Conservation (phyloP, 2,797 vertebrate species). For the Enoplosus armatus region DNA sequence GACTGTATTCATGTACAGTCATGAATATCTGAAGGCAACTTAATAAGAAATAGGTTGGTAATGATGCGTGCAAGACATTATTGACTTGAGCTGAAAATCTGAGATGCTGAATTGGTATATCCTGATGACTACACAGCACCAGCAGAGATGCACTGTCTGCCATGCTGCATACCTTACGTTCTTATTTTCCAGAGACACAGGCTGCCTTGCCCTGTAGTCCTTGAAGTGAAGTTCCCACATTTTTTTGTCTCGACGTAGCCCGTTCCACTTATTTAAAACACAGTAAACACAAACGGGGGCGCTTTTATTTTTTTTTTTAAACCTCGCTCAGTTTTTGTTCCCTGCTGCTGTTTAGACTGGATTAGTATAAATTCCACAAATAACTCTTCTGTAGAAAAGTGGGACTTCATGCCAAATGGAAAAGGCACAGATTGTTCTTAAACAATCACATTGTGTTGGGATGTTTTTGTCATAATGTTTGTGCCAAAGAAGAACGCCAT, state of each 20-base stretch:
- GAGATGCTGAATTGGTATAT: neutral
- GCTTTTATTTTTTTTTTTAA: neutral
- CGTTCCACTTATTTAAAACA: constrained; percentile 13
- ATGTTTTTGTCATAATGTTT: neutral
- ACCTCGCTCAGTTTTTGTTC: constrained; percentile 11
- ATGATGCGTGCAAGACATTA: neutral
- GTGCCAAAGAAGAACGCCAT: neutral
- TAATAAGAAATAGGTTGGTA: neutral
- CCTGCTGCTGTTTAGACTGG: constrained; percentile 31
- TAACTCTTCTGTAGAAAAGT: constrained; percentile 5
- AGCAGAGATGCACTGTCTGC: neutral
- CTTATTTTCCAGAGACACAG: constrained; percentile 2
- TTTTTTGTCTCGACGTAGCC: constrained; percentile 19
- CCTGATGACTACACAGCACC: neutral
- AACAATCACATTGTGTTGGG: neutral
- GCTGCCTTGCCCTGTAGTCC: neutral
- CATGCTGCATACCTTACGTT: neutral
- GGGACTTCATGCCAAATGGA: neutral
- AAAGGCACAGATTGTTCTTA: constrained; percentile 26
- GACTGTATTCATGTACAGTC: neutral
- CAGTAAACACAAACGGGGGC: constrained; percentile 12
- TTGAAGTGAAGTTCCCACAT: constrained; percentile 46
- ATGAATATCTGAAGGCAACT: neutral
- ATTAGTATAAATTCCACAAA: constrained; percentile 7
- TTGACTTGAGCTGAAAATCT: neutral